Conservation (phyloP, 2,888 invertebrate genomes). For the Eudemis profundana region DNA sequence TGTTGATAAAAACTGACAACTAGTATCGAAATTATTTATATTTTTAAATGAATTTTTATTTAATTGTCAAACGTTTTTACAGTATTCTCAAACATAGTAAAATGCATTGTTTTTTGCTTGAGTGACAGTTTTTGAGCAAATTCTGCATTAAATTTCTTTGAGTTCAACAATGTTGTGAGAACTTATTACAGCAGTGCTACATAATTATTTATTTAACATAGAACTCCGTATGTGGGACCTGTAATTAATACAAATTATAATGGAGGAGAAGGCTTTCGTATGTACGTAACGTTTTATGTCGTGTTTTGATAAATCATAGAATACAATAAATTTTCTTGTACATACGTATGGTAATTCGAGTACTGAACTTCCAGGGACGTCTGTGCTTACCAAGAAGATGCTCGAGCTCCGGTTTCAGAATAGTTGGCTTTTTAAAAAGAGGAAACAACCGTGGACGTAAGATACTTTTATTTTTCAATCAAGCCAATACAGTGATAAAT, state of each 20-base stretch:
- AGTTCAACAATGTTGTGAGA: conserved; percentile 4
- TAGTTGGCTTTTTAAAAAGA: conserved; percentile 76
- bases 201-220: neutral
- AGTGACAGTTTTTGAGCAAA: neutral
- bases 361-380: conserved; percentile 67
- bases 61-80: conserved; percentile 1
- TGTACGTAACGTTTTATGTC: conserved; percentile 60
- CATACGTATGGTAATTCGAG: neutral
- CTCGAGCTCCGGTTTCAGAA: conserved; percentile 74
- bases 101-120: neutral
- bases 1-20: too few relatives aligned
- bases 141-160: neutral
- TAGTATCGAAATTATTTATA: too few relatives aligned
- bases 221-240: neutral
- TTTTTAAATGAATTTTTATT: too few relatives aligned
- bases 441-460: conserved; percentile 80
- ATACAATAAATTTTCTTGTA: too few relatives aligned
- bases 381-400: conserved; percentile 69
- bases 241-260: conserved; percentile 45
- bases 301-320: neutral
- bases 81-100: neutral
- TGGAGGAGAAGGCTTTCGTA: conserved; percentile 71
- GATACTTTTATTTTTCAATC: conserved; percentile 44
- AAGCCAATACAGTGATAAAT: neutral
- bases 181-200: neutral